phyloP scores from a whole-genome alignment of 2,113 vertebrate species.

The Mirza zaza region DNA sequence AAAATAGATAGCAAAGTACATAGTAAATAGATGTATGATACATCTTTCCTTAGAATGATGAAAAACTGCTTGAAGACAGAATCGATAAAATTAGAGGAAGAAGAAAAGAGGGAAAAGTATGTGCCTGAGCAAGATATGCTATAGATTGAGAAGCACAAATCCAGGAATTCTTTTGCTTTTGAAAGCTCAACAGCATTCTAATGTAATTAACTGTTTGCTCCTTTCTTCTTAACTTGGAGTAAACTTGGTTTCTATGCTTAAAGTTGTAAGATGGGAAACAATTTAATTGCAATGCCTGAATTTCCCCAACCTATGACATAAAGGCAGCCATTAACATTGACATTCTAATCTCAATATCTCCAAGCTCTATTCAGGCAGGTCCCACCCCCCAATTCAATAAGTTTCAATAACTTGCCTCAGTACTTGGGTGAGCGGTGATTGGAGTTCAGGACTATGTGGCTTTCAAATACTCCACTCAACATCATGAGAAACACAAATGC shows the following conservation, averaged over 20 bases:
- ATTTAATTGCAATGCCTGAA: background rate
- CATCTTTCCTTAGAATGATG: background rate
- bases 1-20: background rate
- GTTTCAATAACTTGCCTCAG: background rate
- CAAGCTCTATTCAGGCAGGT: background rate
- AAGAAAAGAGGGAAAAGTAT: background rate
- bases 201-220: background rate
- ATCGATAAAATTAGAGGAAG: background rate
- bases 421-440: background rate
- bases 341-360: background rate
- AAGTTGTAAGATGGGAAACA: background rate
- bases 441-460: background rate
- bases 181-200: conserved; percentile 8
- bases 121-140: background rate
- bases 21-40: background rate
- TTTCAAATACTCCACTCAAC: background rate
- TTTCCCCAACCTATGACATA: background rate
- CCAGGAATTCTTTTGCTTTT: conserved; percentile 24
- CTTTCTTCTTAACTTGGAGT: conserved; percentile 15
- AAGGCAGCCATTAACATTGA: background rate
- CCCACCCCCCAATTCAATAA: background rate
- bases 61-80: background rate
- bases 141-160: background rate
- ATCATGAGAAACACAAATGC: background rate
- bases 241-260: conserved; percentile 4